phyloP scores from a whole-genome alignment of 2,797 vertebrate genomes.

The Rhodeus uyekii region DNA sequence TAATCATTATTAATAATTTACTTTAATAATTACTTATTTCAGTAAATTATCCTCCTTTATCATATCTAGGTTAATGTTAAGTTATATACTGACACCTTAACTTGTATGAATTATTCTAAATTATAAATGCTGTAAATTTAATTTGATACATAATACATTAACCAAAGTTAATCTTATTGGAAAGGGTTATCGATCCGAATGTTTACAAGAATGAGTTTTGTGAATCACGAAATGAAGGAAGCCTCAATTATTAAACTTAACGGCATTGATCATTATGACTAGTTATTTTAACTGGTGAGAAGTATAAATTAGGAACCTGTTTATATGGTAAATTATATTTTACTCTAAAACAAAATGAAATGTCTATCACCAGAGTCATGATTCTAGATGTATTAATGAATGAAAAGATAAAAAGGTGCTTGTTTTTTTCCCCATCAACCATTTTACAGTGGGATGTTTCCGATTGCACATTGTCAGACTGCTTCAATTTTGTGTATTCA shows the following conservation, averaged over 20 bases:
- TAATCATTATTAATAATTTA: too few relatives aligned
- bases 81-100: neutral
- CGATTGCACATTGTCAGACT: neutral
- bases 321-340: neutral
- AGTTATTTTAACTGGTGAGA: too few relatives aligned
- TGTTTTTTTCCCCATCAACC: neutral
- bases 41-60: too few relatives aligned
- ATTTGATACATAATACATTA: too few relatives aligned
- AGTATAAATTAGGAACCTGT: too few relatives aligned
- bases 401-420: neutral
- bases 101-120: neutral
- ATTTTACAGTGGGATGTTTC: slow-evolving; percentile 20
- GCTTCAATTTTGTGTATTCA: slow-evolving; percentile 19
- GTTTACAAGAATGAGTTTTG: slow-evolving; percentile 14
- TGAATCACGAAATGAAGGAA: neutral
- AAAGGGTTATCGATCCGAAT: neutral
- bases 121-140: too few relatives aligned
- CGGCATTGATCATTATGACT: neutral
- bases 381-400: slow-evolving; percentile 3
- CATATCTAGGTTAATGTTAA: neutral
- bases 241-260: neutral
- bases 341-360: neutral
- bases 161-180: neutral
- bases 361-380: neutral
- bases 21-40: too few relatives aligned